phyloP scores from a whole-genome alignment of 2,888 invertebrate genomes.

The Parnassius mnemosyne region DNA sequence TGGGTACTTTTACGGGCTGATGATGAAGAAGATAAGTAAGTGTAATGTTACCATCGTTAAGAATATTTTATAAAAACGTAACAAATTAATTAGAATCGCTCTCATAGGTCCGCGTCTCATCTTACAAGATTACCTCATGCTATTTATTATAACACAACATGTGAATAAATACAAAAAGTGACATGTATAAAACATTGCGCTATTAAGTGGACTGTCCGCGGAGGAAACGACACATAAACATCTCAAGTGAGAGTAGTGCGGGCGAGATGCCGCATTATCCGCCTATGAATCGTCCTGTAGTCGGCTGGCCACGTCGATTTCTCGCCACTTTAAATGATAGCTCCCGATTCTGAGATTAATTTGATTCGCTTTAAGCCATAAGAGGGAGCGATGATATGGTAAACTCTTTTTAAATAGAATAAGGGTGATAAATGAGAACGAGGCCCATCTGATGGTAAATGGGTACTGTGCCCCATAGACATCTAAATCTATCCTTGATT shows the following conservation, averaged over 20 bases:
- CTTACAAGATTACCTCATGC: conserved; percentile 7
- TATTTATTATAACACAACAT: conserved; percentile 18
- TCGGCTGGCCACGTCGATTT: conserved; percentile 53
- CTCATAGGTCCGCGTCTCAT: conserved; percentile 5
- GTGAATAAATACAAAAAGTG: conserved; percentile 13
- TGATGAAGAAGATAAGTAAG: no score
- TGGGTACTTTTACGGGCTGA: no score
- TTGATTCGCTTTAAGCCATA: conserved; percentile 33
- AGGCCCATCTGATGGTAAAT: no score
- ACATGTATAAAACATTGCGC: conserved; percentile 18
- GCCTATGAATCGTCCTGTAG: conserved; percentile 43
- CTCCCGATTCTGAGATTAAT: conserved; percentile 45
- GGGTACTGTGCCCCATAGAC: no score
- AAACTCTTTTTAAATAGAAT: no score
- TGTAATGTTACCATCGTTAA: no score
- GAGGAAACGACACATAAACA: conserved; percentile 22
- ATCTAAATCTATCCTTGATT: no score
- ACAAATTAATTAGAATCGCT: conserved; percentile 7
- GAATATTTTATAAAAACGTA: background rate
- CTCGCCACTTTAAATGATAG: conserved; percentile 50
- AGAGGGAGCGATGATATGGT: conserved; percentile 24
- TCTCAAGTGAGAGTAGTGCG: conserved; percentile 16
- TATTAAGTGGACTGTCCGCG: conserved; percentile 21
- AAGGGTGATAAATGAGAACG: no score
- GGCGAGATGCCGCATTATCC: conserved; percentile 36